Base-by-base conservation (phyloP, 2,888 invertebrate species). In the Eristalinus sepulchralis region DNA sequence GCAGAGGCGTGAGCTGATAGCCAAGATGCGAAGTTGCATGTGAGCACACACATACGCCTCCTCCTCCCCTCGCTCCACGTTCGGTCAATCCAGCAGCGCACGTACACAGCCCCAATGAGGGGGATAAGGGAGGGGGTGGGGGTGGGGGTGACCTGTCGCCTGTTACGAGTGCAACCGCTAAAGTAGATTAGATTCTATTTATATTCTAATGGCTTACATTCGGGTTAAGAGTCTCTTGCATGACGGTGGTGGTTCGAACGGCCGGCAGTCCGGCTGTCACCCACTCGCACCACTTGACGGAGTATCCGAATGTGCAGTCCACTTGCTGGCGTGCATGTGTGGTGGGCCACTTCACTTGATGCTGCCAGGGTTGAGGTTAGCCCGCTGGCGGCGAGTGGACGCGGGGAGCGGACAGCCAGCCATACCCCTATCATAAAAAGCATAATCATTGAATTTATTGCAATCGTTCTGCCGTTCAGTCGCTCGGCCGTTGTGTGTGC, bases 401-500 rank as follows among this genome's bases (percentile, higher is more conserved):
- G 62, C 62, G 39, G 34, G 31, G 17, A 27, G n/a, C 72, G 39
- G 34, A 31, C 64, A 70, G 75, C 20, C 64, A 70, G 75, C 27
- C 62, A 57, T 85, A 62, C 75, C 64, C 84, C 63, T 81, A 76
- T 85, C 84, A 85, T 81, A 81, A 80, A 80, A 79, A 85, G 71
- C 84, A 86, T 82, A 86, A 86, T 82, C 85, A 78, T 78, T 86
- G 78, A 82, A 86, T 86, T 86, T 86, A 86, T 86, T 86, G 85
- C 85, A 82, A 77, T 73, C 60, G 78, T 63, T 77, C 63, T 82
- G 82, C 67, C 76, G 76, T 80, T 85, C 57, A 68, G 71, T 72
- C 76, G 80, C 17, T 24, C 13, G 59, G 13, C 27, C 27, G 22
- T 33, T 63, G 53, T 33, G 22, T 64, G 20, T 67, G 83, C 60